Evolutionary conservation across 2,113 vertebrate species (phyloP), one percentile per base, ranked within the genome.

Genomic region (Trogon surrucura): DNA sequence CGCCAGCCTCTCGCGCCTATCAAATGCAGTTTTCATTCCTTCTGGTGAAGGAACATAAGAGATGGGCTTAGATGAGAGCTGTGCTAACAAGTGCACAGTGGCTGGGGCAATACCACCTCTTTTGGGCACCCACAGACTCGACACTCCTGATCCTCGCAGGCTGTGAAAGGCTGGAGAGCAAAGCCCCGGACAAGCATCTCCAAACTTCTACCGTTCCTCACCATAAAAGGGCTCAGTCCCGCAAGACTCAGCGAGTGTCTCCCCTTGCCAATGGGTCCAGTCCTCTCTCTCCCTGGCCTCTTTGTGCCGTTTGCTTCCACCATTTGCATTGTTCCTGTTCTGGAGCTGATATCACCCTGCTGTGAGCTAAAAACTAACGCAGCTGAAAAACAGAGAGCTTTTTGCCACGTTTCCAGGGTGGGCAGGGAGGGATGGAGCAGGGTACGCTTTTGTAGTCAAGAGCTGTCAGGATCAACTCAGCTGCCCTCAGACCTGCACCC

Each of bases 331-430:
- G 36, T 58, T 51, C n/a, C 41, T 4, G 8, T 47, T 58, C 27
- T 5, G 7, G 41, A 80, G 15, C 44, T 62, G 56, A 9, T 54
- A 36, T 56, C 0, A 0, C 19, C 13, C 21, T 3, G 2, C 5
- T 25, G 45, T 36, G n/a, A 67, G 36, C 22, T 26, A 58, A 36
- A 91, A 89, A 38, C 12, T 32, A 50, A 25, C 12, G 47, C 57
- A n/a, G 70, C 20, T 27, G n/a, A 81, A 50, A 88, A 16, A 4
- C 10, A 22, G 36, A 38, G 71, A 48, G 17, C 9, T 85, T 84
- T 79, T 57, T 58, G 60, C 47, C 30, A 1, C 56, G 15, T 47
- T 27, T 70, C 34, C 0, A 1, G 16, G 25, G 5, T 3, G 8
- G 19, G 6, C 36, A 5, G 21, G 30, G 23, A 47, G 11, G 13